Conservation (phyloP, 1,140 invertebrate genomes). For the Delia radicum region DNA sequence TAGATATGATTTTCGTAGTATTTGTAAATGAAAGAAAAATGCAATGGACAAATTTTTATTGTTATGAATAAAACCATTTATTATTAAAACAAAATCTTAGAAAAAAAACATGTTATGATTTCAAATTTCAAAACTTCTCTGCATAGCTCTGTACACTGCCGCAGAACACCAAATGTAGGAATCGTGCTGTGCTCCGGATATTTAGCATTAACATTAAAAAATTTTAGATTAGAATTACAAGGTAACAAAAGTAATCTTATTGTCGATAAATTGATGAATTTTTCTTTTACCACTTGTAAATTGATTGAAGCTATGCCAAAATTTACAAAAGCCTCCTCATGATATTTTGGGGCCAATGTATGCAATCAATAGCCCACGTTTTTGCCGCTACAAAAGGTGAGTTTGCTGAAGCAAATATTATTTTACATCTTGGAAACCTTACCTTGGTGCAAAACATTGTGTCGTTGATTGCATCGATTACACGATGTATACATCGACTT, state of each 20-base stretch:
- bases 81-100: neutral
- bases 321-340: conserved; percentile 8
- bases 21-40: neutral
- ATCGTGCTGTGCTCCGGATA: neutral
- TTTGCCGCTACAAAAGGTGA: neutral
- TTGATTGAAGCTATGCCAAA: neutral
- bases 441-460: neutral
- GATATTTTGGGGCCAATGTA: neutral
- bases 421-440: neutral
- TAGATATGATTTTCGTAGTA: neutral
- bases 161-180: neutral
- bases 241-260: neutral
- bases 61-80: neutral
- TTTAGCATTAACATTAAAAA: neutral
- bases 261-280: neutral
- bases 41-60: too few relatives aligned
- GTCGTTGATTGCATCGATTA: neutral
- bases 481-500: neutral
- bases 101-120: neutral
- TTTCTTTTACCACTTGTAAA: neutral
- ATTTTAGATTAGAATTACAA: neutral
- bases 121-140: neutral
- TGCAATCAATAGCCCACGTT: neutral
- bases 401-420: neutral
- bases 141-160: neutral